phyloP scores from a whole-genome alignment of 37 sponge, comb jelly and placozoan genomes.

The Crambe crambe region DNA sequence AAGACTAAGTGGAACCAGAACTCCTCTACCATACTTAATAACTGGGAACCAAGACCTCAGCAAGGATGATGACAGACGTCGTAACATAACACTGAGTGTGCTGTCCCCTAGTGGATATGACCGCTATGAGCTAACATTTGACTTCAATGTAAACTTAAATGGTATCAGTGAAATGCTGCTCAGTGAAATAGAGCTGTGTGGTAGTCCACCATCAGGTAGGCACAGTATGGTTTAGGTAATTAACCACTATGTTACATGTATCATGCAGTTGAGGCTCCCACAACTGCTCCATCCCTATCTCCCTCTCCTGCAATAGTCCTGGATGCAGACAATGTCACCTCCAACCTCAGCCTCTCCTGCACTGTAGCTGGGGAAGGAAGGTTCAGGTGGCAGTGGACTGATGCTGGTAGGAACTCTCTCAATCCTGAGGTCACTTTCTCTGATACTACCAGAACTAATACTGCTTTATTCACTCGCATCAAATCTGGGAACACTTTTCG shows the following conservation, averaged over 20 bases:
- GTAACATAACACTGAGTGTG: constrained; percentile 33
- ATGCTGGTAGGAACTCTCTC: background rate
- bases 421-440: background rate
- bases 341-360: constrained; percentile 36
- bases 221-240: background rate
- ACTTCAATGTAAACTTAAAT: constrained; percentile 6
- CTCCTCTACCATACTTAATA: constrained; percentile 19
- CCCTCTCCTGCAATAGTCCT: background rate
- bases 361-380: constrained; percentile 43
- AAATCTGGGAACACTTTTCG: constrained; percentile 6
- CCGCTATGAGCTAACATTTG: no score
- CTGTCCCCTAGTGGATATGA: no score
- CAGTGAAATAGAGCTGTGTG: constrained; percentile 55
- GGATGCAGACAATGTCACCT: background rate
- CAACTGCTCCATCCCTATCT: background rate
- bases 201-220: constrained; percentile 3
- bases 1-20: background rate
- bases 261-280: background rate
- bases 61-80: constrained; percentile 16
- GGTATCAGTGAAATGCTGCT: constrained; percentile 16
- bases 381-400: constrained; percentile 51
- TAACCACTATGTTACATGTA: background rate
- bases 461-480: background rate
- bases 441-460: constrained; percentile 56
- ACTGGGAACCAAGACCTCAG: constrained; percentile 37